A percentile compares a stretch with the other conserved stretches of the same genome.
These are phyloP conservation scores for Syndactyla subalaris DNA, from an alignment of 2,797 vertebrate species.

Conservation along the genomic window DNA sequence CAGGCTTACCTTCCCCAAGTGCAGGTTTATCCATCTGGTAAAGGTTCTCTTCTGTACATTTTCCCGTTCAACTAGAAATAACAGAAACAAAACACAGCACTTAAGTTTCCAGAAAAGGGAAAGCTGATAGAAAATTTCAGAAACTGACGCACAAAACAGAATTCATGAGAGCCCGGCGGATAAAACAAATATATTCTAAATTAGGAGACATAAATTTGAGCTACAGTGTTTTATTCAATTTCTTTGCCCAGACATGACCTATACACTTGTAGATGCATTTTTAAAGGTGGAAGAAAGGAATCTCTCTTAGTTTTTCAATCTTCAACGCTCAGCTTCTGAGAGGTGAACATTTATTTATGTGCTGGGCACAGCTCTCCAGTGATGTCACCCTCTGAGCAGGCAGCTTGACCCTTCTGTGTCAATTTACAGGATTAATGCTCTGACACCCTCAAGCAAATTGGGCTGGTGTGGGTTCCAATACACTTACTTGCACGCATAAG, in stretches of 20 bases:
- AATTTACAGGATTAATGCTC: conserved; percentile 1
- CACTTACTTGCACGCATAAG: background rate
- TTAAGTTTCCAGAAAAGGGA: background rate
- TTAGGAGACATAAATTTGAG: background rate
- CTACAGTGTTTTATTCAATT: background rate
- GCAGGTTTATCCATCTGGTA: conserved; percentile 97
- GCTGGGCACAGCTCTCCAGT: background rate
- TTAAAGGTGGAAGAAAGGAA: background rate
- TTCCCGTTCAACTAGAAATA: conserved; percentile 90
- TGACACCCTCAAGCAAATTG: background rate
- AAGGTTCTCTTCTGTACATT: conserved; percentile 98
- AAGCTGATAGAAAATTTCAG: background rate
- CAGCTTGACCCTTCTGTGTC: background rate
- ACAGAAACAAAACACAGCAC: conserved; percentile 69
- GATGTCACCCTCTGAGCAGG: background rate
- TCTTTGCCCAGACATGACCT: background rate
- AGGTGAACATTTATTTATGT: background rate
- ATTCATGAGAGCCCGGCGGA: background rate
- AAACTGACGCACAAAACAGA: background rate
- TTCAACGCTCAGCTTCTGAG: background rate
- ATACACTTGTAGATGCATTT: background rate
- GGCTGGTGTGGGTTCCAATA: background rate
- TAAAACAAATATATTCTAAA: background rate
- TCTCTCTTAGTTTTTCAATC: background rate
- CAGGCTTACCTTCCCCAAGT: conserved; percentile 90